Conservation (phyloP, 2,888 invertebrate genomes). For the Xanthorhoe designata region DNA sequence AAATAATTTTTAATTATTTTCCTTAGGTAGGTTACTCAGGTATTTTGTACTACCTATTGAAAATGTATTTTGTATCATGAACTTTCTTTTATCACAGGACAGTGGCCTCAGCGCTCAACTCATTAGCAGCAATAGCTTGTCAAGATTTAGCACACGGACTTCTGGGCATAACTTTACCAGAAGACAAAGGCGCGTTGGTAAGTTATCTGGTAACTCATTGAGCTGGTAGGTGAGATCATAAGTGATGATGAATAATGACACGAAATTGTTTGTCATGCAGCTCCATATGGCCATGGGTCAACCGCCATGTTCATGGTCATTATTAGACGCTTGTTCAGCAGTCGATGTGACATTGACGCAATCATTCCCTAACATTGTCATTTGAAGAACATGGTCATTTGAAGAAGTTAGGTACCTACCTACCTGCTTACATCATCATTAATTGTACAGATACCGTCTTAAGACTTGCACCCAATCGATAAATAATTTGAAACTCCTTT, state of each 20-base stretch:
- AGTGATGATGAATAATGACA: slow-evolving; percentile 1
- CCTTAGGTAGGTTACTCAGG: too few relatives aligned
- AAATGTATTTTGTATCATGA: not conserved
- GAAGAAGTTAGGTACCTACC: not conserved
- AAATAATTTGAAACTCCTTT: not conserved
- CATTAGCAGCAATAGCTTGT: slow-evolving; percentile 95
- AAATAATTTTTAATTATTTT: too few relatives aligned
- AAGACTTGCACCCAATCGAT: not conserved
- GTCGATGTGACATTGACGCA: not conserved
- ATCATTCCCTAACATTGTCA: not conserved
- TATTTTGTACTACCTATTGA: not conserved
- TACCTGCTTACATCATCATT: too few relatives aligned
- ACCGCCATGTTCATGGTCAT: slow-evolving; percentile 2
- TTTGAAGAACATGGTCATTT: too few relatives aligned
- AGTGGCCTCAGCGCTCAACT: slow-evolving; percentile 97
- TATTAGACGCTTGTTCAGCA: not conserved
- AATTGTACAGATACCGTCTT: not conserved
- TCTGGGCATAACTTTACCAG: slow-evolving; percentile 89
- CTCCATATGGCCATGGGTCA: slow-evolving; percentile 7
- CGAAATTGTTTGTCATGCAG: slow-evolving; percentile 5
- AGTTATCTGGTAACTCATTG: slow-evolving; percentile 41
- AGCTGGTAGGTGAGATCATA: not conserved
- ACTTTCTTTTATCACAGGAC: slow-evolving; percentile 86
- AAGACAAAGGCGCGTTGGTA: slow-evolving; percentile 91
- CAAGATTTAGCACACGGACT: slow-evolving; percentile 93